These are phyloP conservation scores for Yponomeuta sedellus DNA, from an alignment of 2,888 invertebrate genomes.

Conservation along the genomic window DNA sequence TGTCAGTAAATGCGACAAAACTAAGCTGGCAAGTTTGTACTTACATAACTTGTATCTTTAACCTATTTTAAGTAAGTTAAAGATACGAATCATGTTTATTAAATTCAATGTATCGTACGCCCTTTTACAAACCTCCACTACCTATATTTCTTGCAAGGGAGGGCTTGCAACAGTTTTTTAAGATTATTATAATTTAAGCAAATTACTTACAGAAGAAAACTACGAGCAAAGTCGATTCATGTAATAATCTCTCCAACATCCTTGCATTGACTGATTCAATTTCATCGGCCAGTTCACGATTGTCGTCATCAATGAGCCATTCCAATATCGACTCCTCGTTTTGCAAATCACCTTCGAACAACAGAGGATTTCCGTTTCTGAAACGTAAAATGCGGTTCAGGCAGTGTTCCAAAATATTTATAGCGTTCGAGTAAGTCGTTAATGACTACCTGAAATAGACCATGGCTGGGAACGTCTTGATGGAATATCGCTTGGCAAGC, in stretches of 20 bases:
- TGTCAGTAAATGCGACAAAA: no score
- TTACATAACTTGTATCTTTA: no score
- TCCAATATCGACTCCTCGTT: constrained; percentile 94
- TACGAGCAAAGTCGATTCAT: constrained; percentile 90
- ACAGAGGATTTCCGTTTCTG: constrained; percentile 90
- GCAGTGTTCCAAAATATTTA: neutral
- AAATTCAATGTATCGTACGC: no score
- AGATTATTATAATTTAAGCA: neutral
- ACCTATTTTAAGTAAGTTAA: no score
- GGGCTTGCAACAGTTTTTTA: no score
- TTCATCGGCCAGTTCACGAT: constrained; percentile 94
- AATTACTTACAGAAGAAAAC: constrained; percentile 90
- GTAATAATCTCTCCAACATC: constrained; percentile 90
- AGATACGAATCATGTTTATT: no score
- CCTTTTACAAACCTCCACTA: neutral
- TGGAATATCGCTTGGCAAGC: constrained; percentile 93
- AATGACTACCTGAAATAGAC: constrained; percentile 88
- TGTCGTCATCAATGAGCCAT: constrained; percentile 95
- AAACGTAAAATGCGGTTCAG: constrained; percentile 6
- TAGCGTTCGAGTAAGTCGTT: neutral
- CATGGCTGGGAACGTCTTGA: constrained; percentile 94
- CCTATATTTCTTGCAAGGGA: no score
- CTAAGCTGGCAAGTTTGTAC: no score
- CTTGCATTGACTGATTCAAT: constrained; percentile 94
- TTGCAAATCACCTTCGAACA: constrained; percentile 94